Evolutionary conservation across 2,113 vertebrate species (phyloP).

Genomic region (Todiramphus chloris): DNA sequence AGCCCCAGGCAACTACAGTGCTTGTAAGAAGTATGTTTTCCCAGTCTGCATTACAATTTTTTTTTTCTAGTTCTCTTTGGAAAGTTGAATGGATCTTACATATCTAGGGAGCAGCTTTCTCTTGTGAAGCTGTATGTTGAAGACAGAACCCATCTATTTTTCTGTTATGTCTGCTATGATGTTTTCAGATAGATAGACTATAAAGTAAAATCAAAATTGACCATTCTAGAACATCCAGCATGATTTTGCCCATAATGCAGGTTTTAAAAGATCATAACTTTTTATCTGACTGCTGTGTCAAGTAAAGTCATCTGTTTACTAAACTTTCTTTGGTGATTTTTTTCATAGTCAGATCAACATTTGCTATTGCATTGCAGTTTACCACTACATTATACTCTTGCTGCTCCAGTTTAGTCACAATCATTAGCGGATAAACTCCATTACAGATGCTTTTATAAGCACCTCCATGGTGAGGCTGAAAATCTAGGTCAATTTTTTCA

Average conservation of each 20-base stretch:
- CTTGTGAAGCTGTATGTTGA: background rate
- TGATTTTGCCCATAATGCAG: background rate
- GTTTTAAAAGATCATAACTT: background rate
- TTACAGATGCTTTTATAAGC: conserved; percentile 3
- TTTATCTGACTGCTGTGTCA: background rate
- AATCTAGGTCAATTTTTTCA: conserved; percentile 65
- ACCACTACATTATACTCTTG: background rate
- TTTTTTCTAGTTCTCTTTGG: background rate
- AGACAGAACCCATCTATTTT: background rate
- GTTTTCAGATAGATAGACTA: background rate
- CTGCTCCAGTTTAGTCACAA: conserved; percentile 14
- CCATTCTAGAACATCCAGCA: background rate
- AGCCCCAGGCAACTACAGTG: background rate
- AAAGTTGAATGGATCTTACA: background rate
- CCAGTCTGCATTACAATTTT: background rate
- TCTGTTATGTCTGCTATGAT: background rate
- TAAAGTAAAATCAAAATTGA: background rate
- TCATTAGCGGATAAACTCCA: conserved; percentile 8
- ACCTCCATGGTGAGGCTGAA: background rate
- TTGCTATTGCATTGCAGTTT: background rate
- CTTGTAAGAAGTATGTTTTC: background rate
- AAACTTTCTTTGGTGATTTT: background rate
- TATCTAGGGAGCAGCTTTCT: background rate
- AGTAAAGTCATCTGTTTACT: background rate
- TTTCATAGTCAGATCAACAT: background rate